A percentile compares a stretch with the other conserved stretches of the same genome.
phyloP scores from a whole-genome alignment of 1,140 invertebrate species.

The Nymphalis io region DNA sequence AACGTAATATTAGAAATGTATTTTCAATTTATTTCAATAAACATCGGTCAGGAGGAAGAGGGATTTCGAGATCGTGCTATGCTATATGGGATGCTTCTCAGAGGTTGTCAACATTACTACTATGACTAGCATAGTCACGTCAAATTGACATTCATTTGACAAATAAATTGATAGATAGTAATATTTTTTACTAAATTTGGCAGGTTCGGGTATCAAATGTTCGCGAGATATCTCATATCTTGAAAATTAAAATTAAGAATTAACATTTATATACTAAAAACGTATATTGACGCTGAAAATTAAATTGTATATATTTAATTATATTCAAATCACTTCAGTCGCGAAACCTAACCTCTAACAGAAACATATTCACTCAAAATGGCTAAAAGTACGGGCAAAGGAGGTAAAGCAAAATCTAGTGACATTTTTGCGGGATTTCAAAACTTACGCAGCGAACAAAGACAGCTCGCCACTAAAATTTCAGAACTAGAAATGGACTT shows the following conservation, averaged over 20 bases:
- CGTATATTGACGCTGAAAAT: background rate
- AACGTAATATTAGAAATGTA: no score
- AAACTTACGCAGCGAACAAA: constrained; percentile 91
- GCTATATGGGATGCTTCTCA: no score
- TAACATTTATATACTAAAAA: background rate
- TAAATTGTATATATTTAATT: background rate
- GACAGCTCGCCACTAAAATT: constrained; percentile 91
- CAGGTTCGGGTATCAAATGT: constrained; percentile 9
- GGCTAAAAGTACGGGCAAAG: constrained; percentile 51
- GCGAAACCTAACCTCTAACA: constrained; percentile 1
- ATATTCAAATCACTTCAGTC: background rate
- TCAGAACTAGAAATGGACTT: constrained; percentile 95
- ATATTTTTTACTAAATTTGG: background rate
- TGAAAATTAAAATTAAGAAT: background rate
- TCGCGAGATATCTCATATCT: background rate
- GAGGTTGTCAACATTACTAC: no score
- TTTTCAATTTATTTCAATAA: no score
- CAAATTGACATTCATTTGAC: background rate
- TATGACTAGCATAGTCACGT: no score
- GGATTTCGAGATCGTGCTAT: no score
- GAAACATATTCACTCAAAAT: constrained; percentile 21
- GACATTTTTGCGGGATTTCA: constrained; percentile 94
- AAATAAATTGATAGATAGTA: background rate
- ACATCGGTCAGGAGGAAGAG: no score
- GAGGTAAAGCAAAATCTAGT: constrained; percentile 78